phyloP scores from a whole-genome alignment of 1,140 invertebrate genomes.

The Trichomalopsis sarcophagae region DNA sequence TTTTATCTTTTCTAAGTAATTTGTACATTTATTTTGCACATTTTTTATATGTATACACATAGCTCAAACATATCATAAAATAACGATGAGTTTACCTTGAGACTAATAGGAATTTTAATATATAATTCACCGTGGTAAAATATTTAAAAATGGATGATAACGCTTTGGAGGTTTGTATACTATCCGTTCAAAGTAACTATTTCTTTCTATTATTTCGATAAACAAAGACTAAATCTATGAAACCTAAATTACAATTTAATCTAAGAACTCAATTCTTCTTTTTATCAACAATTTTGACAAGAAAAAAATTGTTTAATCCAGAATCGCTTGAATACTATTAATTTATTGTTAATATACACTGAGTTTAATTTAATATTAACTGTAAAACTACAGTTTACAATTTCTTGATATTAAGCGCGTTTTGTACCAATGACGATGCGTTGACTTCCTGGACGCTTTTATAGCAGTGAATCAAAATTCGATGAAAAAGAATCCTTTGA shows the following conservation, averaged over 20 bases:
- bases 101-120: constrained; percentile 28
- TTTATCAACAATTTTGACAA: neutral
- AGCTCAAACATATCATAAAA: constrained; percentile 5
- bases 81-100: neutral
- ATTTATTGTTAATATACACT: no score
- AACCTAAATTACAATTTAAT: no score
- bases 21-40: constrained; percentile 40
- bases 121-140: constrained; percentile 40
- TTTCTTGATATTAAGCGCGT: no score
- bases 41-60: constrained; percentile 36
- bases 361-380: no score
- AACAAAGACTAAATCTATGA: neutral
- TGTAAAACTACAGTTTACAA: no score
- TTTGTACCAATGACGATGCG: neutral
- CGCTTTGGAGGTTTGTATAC: constrained; percentile 44
- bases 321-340: no score
- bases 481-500: neutral
- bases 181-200: neutral
- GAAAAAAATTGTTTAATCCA: no score
- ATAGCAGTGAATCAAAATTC: neutral
- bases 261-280: neutral
- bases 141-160: constrained; percentile 6
- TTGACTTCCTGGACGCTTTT: neutral
- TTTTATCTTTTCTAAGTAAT: constrained; percentile 40
- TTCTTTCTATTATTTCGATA: neutral